Percentiles rank a stretch among this genome's conserved stretches.
Evolutionary conservation across 2,888 invertebrate species (phyloP).

Genomic region (Tuta absoluta): DNA sequence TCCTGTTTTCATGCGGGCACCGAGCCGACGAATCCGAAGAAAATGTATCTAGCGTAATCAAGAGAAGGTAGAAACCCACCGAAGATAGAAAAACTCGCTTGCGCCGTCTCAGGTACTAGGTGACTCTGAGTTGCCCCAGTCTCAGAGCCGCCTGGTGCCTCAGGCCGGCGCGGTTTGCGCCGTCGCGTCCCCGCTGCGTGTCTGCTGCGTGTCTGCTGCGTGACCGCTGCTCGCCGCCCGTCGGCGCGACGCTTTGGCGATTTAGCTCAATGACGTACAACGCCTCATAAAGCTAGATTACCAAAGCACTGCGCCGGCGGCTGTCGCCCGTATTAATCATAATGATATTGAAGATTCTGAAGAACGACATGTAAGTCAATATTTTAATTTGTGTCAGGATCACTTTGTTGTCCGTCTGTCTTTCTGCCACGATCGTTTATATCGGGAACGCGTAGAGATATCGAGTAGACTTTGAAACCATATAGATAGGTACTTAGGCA

Average conservation of each 20-base stretch:
- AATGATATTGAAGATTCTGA: background rate
- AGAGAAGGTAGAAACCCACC: background rate
- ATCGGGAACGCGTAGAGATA: no score
- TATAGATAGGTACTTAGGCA: no score
- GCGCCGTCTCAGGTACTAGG: slow-evolving; percentile 89
- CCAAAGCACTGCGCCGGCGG: slow-evolving; percentile 87
- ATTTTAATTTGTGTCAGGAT: background rate
- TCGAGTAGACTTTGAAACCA: no score
- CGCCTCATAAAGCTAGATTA: slow-evolving; percentile 96
- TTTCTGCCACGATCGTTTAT: no score
- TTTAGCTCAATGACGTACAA: slow-evolving; percentile 91
- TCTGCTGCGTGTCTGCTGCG: slow-evolving; percentile 29
- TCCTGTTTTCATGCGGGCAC: no score
- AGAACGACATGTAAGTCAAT: background rate
- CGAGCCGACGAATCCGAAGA: no score
- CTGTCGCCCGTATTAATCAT: slow-evolving; percentile 25
- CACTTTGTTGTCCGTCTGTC: no score
- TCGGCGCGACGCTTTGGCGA: slow-evolving; percentile 90
- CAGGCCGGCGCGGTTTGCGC: slow-evolving; percentile 52
- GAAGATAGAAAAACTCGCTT: slow-evolving; percentile 46
- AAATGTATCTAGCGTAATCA: background rate
- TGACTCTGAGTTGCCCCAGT: slow-evolving; percentile 87
- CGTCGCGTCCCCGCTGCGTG: slow-evolving; percentile 30
- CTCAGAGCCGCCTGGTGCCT: slow-evolving; percentile 81
- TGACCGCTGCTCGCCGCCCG: slow-evolving; percentile 26